Base-by-base conservation (phyloP, 2,888 invertebrate genomes). In the Caradrina clavipalpis region DNA sequence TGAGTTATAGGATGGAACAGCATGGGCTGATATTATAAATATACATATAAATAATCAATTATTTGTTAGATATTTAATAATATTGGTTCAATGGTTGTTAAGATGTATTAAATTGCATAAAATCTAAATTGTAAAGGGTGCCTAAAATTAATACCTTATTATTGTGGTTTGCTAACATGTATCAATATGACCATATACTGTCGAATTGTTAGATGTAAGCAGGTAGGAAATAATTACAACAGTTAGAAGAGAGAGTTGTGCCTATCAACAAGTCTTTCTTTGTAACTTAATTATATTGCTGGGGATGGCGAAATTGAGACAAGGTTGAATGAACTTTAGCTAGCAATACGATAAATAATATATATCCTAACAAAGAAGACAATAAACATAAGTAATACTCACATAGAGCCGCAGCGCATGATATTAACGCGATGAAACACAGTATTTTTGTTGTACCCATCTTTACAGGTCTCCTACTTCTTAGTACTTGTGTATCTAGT, bases 401-500 rank as follows among this genome's bases (percentile, higher is more conserved):
- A 96, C 95, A 87, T 80, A 95, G 86, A 51, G 94, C 95, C 83
- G 93, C 88, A 61, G 94, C 91, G 84, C 93, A 92, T 73, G 93
- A 89, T 78, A 93, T 81, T 79, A 94, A 82, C 81, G 92, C 94
- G 85, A 93, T 82, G 84, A 94, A 87, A 91, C 92, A 93, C 86
- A 96, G 75, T 82, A 94, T 85, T 87, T 89, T 91, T 88, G 89
- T 86, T 80, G 92, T 91, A 89, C 92, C 94, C 95, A 96, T 95
- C 85, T 86, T 93, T 88, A 87, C 84, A 86, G 88, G 82, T 90
- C 88, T 90, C 86, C 91, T 88, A 85, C 83, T 88, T 91, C 88
- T 89, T 85, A 87, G 89, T 93, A 92, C 93, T 94, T 90, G 92
- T 89, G 86, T 88, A 95, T 93, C 95, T 95, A 94, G 86, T 86